A percentile compares a stretch with the other conserved stretches of the same genome.
phyloP scores from a whole-genome alignment of 2,797 vertebrate species.

The Catharus ustulatus region DNA sequence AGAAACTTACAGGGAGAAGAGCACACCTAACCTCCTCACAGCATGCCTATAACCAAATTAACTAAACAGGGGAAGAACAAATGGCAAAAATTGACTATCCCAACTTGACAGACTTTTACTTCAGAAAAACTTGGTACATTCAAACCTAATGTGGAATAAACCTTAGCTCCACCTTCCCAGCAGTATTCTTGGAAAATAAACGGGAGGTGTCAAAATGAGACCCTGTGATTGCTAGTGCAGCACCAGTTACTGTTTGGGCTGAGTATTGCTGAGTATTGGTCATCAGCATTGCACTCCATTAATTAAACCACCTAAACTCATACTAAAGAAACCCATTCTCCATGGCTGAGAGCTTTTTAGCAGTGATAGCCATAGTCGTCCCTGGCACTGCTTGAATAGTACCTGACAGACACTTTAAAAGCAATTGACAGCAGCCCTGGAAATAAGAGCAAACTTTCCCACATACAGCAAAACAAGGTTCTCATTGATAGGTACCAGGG shows the following conservation, averaged over 20 bases:
- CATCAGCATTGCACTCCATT: background rate
- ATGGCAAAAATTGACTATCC: background rate
- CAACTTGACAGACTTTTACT: background rate
- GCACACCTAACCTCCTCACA: background rate
- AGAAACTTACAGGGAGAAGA: background rate
- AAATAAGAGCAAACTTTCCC: background rate
- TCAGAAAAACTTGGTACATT: background rate
- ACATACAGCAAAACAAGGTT: background rate
- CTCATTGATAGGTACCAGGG: background rate
- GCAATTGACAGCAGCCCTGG: background rate
- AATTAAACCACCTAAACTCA: background rate
- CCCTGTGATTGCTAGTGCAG: background rate
- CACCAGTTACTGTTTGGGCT: background rate
- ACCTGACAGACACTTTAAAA: constrained; percentile 7
- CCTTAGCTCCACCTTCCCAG: background rate
- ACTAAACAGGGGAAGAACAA: background rate
- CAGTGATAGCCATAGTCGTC: background rate
- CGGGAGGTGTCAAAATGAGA: background rate
- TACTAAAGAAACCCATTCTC: background rate
- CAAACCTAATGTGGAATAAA: background rate
- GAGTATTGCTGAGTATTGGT: background rate
- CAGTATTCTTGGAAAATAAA: background rate
- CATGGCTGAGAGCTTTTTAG: background rate
- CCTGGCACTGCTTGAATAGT: background rate
- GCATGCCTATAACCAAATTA: background rate